Evolutionary conservation across 2,888 invertebrate species (phyloP).

Genomic region (Orthosia cruda): DNA sequence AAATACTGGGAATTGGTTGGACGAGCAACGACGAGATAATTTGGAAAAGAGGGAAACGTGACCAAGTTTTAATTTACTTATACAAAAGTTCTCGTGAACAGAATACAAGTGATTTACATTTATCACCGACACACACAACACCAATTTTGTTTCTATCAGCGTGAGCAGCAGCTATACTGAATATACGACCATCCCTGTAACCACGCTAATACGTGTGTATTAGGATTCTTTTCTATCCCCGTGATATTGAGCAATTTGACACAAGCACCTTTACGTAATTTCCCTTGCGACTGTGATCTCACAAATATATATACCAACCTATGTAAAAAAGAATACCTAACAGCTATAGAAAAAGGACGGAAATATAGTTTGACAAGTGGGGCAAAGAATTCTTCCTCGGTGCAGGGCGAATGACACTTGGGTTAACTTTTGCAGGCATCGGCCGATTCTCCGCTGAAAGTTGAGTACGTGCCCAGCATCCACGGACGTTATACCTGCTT

Average conservation of each 20-base stretch:
- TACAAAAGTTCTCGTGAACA: conserved; percentile 38
- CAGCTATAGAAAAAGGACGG: conserved; percentile 21
- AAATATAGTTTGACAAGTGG: conserved; percentile 60
- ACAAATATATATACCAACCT: conserved; percentile 23
- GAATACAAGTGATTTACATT: conserved; percentile 62
- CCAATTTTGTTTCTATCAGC: conserved; percentile 28
- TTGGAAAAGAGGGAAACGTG: conserved; percentile 58
- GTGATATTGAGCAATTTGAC: conserved; percentile 62
- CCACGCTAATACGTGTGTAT: conserved; percentile 39
- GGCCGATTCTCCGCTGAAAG: conserved; percentile 69
- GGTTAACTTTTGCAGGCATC: conserved; percentile 70
- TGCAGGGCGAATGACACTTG: conserved; percentile 66
- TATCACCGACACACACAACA: conserved; percentile 39
- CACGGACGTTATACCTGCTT: conserved; percentile 37
- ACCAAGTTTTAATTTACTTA: conserved; percentile 66
- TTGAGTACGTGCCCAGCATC: conserved; percentile 78
- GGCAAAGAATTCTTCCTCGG: conserved; percentile 58
- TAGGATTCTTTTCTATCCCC: conserved; percentile 53
- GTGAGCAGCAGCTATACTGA: conserved; percentile 1
- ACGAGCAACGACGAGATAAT: conserved; percentile 58
- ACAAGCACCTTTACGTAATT: conserved; percentile 68
- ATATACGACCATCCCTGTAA: conserved; percentile 11
- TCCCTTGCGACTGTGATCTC: conserved; percentile 64
- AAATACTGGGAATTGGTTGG: conserved; percentile 32
- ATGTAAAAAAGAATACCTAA: conserved; percentile 45